phyloP scores from a whole-genome alignment of 2,888 invertebrate species.

The Marasmarcha lunaedactyla region DNA sequence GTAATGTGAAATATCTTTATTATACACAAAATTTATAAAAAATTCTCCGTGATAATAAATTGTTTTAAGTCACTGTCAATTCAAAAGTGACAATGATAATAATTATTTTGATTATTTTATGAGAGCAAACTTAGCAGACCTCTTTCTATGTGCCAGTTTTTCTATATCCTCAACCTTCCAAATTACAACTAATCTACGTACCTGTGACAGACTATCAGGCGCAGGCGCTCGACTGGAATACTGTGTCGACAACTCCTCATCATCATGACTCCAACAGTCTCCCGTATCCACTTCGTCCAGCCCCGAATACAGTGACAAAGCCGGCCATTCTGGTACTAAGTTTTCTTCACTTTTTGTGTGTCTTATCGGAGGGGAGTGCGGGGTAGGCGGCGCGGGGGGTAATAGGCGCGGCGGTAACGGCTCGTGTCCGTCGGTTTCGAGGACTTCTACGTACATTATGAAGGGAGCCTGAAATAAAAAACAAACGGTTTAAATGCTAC shows the following conservation, averaged over 20 bases:
- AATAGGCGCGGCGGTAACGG: slow-evolving; percentile 91
- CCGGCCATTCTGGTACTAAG: slow-evolving; percentile 72
- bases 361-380: slow-evolving; percentile 76
- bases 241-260: slow-evolving; percentile 82
- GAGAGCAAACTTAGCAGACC: too few species aligned
- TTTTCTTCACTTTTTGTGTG: slow-evolving; percentile 97
- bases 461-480: slow-evolving; percentile 83
- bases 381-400: slow-evolving; percentile 81
- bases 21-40: too few species aligned
- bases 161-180: too few species aligned
- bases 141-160: too few species aligned
- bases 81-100: too few species aligned
- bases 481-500: too few species aligned
- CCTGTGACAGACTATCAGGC: slow-evolving; percentile 81
- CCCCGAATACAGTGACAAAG: slow-evolving; percentile 47
- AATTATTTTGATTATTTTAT: too few species aligned
- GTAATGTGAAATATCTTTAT: too few species aligned
- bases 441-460: slow-evolving; percentile 96
- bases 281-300: slow-evolving; percentile 57
- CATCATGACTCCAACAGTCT: slow-evolving; percentile 95
- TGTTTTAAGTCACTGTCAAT: too few species aligned
- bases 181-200: too few species aligned
- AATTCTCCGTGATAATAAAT: too few species aligned
- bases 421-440: slow-evolving; percentile 81
- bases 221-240: slow-evolving; percentile 43